Evolutionary conservation across 2,797 vertebrate genomes (phyloP).

Genomic region (Chloroceryle inda): DNA sequence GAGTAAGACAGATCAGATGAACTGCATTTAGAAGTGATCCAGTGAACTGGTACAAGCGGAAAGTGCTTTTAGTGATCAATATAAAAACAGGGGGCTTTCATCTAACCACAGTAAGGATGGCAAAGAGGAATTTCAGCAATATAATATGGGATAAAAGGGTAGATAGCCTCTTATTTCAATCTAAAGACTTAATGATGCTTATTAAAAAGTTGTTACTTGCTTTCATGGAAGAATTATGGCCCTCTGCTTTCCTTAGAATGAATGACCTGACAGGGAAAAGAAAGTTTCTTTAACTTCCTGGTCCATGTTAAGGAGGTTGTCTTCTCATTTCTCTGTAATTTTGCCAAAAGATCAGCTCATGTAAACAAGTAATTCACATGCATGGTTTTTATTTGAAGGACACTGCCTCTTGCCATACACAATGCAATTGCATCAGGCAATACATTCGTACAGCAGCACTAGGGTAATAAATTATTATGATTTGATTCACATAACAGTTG

Average conservation of each 20-base stretch:
- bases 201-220: conserved; percentile 75
- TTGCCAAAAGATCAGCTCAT: neutral
- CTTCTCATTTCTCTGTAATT: neutral
- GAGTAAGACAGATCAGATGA: conserved; percentile 69
- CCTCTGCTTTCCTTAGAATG: neutral
- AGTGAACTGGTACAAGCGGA: conserved; percentile 45
- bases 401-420: neutral
- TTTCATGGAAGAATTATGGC: conserved; percentile 61
- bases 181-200: conserved; percentile 75
- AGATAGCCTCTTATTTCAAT: conserved; percentile 59
- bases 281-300: neutral
- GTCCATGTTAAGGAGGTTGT: neutral
- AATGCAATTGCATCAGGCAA: neutral
- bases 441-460: neutral
- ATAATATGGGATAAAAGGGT: conserved; percentile 72
- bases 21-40: conserved; percentile 58
- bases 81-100: conserved; percentile 68
- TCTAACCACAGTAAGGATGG: conserved; percentile 54
- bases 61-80: conserved; percentile 75
- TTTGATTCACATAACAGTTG: neutral
- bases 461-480: neutral
- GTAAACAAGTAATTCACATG: neutral
- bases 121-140: conserved; percentile 58
- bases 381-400: neutral
- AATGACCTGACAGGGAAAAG: conserved; percentile 25